Base-by-base conservation (phyloP, 2,888 invertebrate species). In the Toxonevra muliebris region DNA sequence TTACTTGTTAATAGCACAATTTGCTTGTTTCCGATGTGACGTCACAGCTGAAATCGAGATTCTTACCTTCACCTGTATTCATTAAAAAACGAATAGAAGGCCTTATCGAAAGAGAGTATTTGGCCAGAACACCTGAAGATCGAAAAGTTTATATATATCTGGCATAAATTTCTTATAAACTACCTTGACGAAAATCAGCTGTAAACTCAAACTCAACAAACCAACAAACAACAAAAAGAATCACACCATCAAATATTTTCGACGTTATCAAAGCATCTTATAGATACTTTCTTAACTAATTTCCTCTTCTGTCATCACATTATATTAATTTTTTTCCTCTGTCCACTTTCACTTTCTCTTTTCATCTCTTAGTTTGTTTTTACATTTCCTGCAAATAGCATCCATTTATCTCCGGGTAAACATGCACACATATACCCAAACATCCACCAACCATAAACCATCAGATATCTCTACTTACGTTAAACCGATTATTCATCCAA, bases 51-150 rank as follows among this genome's bases (percentile, higher is more conserved):
- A 96, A 95, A 87, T 93, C 93, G 78, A 91, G 99, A 83, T 99
- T 99, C 90, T 90, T 97, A 87, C 98, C 99, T 73, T 96, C 96
- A 79, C 98, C 98, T 65, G 95, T 96, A 76, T 93, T 98, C 77
- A 98, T 99, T 85, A 99, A 99, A 88, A 98, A 98, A 87, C 92
- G 99, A 85, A 98, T 99, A 87, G 99, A 99, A 88, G 97, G 97
- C 72, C 91, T 99, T 82, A 99, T 99, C 86, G 99, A 99, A 87
- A 90, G 99, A 77, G 99, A 99, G 88, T 99, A 99, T 88, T 89
- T 99, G 84, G 96, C 97, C 76, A 92, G 99, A 86, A 97, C 97
- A 83, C 93, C 96, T 69, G 96, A 97, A 87, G 98, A 99, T 89
- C 91, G 94, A 87, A 96, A 96, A 90, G 92, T 96, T 82, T 97